Conservation (phyloP, 2,797 vertebrate genomes). For the Cuculus canorus region DNA sequence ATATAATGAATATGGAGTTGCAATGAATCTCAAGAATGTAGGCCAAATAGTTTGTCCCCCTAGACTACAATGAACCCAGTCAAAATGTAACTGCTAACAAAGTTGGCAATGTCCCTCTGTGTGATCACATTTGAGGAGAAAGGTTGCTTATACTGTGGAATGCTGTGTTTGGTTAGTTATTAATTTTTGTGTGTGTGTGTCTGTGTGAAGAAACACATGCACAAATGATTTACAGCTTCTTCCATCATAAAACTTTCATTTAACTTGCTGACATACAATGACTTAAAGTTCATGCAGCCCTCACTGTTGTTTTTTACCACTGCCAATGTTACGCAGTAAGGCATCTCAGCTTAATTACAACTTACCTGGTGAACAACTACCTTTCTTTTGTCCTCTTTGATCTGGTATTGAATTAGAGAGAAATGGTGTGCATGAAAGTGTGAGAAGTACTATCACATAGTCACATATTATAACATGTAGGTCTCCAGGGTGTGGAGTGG, state of each 20-base stretch:
- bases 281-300: not conserved
- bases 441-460: not conserved
- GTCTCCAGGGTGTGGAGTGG: not conserved
- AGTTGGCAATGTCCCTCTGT: rapidly evolving
- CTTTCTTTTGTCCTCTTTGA: not conserved
- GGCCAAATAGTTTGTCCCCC: not conserved
- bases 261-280: not conserved
- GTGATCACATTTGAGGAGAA: not conserved
- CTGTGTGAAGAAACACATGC: not conserved
- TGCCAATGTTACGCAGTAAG: not conserved
- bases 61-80: not conserved
- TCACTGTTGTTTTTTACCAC: not conserved
- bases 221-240: not conserved
- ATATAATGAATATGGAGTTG: not conserved
- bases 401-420: not conserved
- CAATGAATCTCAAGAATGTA: not conserved
- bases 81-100: not conserved
- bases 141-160: not conserved
- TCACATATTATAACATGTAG: not conserved
- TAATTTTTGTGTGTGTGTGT: not conserved
- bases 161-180: not conserved
- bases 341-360: not conserved
- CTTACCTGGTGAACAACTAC: not conserved
- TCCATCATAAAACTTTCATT: not conserved
- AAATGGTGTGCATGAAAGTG: not conserved